Evolutionary conservation across 2,113 vertebrate genomes (phyloP).

Genomic region (Passer domesticus): DNA sequence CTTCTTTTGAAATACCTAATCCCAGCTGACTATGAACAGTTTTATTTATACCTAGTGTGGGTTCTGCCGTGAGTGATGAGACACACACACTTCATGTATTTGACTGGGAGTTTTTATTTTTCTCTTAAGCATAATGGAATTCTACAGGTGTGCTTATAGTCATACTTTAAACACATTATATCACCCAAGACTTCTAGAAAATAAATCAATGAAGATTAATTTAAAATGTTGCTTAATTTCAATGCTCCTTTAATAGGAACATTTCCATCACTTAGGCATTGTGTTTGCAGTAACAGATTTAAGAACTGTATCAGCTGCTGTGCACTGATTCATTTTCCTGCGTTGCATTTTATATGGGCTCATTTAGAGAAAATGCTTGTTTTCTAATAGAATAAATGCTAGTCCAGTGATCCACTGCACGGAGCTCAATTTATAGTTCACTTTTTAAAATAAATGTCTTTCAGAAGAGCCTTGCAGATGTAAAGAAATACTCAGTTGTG

Average conservation of each 20-base stretch:
- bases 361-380: background rate
- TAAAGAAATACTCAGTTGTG: rapidly evolving
- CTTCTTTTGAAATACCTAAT: background rate
- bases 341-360: background rate
- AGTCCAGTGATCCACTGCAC: background rate
- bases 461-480: background rate
- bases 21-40: background rate
- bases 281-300: background rate
- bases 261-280: background rate
- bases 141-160: background rate
- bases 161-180: background rate
- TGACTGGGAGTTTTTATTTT: background rate
- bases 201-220: background rate
- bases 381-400: background rate
- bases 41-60: background rate
- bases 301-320: background rate
- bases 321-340: background rate
- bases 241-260: background rate
- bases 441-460: background rate
- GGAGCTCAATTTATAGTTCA: background rate
- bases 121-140: background rate
- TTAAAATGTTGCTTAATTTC: background rate
- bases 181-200: background rate
- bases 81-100: background rate
- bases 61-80: background rate